Base-by-base conservation (phyloP, 64 coral and sea anemone species). In the Pocillopora verrucosa region DNA sequence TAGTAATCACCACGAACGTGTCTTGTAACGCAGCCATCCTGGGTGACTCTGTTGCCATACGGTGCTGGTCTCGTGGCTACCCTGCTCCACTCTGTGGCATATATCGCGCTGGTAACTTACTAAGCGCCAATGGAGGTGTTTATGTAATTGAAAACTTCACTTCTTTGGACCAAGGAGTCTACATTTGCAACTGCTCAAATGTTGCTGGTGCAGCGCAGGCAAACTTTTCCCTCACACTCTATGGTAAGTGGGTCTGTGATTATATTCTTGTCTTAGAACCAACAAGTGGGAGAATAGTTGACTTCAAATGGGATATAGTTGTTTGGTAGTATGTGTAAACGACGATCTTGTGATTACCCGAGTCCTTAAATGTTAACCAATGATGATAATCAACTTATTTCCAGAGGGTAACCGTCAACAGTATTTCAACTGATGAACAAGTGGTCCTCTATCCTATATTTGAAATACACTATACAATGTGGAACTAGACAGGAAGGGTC, bases 141-240 rank as follows among this genome's bases (percentile, higher is more conserved):
- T 84, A 67, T 60, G 59, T 86, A 22, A 22, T 91, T 65, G 30
- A 19, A 6, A 58, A 36, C 30, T 72, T 91, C 7, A 86, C 30
- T 4, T 6, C 24, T 17, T 58, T 60, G 6, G 62, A 91, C 19
- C 56, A 80, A 80, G 89, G 81, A 63, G 59, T 60, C 45, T 91
- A 91, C 59, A 86, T 16, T 16, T 91, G 89, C 26, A 86, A 79
- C 35, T 91, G 89, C 58, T 85, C 30, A n/a, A 91, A 91, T 75
- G 68, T 14, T 15, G 34, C 37, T 11, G 81, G 80, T 65, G n/a
- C 20, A 36, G 89, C 59, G 11, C 2, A 65, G 58, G 89, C 16
- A 25, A 70, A 67, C 16, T n/a, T 61, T 17, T 68, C 80, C 10
- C 72, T 91, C 17, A 10, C 13, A 34, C 22, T 91, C 5, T 86